phyloP scores from a whole-genome alignment of 2,888 invertebrate genomes.

The Doris montereyensis region DNA sequence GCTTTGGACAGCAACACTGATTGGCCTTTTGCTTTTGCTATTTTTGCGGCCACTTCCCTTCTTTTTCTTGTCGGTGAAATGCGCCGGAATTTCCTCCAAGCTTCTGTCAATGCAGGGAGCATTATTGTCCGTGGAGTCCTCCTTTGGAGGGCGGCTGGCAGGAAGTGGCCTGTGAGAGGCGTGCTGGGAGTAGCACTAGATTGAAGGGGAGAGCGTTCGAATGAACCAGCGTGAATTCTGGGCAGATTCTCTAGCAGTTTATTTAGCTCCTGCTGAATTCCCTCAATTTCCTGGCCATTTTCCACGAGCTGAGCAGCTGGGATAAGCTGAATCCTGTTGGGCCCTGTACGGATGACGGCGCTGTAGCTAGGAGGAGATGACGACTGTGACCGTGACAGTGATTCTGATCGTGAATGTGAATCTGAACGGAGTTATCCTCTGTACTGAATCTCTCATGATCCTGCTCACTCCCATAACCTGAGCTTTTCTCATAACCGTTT shows the following conservation, averaged over 20 bases:
- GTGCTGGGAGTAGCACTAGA: conserved; percentile 40
- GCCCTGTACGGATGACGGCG: conserved; percentile 66
- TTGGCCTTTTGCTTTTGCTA: conserved; percentile 46
- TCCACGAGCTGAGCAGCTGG: conserved; percentile 54
- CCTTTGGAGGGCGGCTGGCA: conserved; percentile 20
- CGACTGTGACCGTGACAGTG: conserved; percentile 42
- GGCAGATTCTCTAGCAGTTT: conserved; percentile 62
- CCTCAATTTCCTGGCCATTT: conserved; percentile 40
- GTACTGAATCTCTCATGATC: conserved; percentile 62
- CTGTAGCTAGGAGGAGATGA: conserved; percentile 63
- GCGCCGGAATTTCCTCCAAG: conserved; percentile 62
- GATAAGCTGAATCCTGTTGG: conserved; percentile 66
- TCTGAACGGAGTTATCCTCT: conserved; percentile 55
- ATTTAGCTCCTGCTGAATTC: conserved; percentile 54
- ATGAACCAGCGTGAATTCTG: conserved; percentile 61
- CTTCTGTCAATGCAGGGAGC: conserved; percentile 66
- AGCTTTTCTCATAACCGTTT: conserved; percentile 63
- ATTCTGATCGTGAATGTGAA: conserved; percentile 46
- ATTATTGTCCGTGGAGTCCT: conserved; percentile 48
- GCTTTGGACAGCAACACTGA: conserved; percentile 44
- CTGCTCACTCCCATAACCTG: conserved; percentile 67
- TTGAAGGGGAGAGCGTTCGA: conserved; percentile 57
- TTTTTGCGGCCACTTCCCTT: conserved; percentile 44
- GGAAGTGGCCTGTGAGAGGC: conserved; percentile 39
- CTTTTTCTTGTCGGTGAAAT: conserved; percentile 44